A percentile compares a stretch with the other conserved stretches of the same genome.
These are phyloP conservation scores for Drosophila tani DNA, from an alignment of 1,140 invertebrate species.

Conservation along the genomic window DNA sequence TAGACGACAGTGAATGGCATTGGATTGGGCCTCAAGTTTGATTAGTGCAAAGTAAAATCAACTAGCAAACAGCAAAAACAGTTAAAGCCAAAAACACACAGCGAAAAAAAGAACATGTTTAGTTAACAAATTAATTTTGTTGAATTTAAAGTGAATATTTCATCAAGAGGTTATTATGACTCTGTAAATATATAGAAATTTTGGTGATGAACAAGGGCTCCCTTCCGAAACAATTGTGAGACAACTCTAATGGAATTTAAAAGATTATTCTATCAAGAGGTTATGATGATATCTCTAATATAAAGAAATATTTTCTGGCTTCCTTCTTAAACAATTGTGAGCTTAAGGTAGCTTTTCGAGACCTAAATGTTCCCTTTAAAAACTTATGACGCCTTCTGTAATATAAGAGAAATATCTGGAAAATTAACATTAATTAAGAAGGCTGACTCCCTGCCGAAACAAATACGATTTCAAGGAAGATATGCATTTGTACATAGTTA, in stretches of 20 bases:
- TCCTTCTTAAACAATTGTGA: not conserved
- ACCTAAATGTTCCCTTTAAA: no score
- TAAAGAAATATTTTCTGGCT: not conserved
- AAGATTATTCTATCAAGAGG: no score
- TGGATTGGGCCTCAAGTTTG: constrained; percentile 48
- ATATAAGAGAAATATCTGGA: no score
- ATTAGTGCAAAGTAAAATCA: constrained; percentile 50
- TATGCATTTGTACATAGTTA: not conserved
- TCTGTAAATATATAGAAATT: no score
- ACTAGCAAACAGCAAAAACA: constrained; percentile 16
- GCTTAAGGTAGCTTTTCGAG: no score
- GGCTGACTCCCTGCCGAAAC: not conserved
- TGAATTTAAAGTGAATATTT: not conserved
- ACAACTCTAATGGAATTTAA: no score
- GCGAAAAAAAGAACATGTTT: not conserved
- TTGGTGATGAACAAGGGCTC: no score
- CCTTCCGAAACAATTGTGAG: no score
- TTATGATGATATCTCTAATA: not conserved
- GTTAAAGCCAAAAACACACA: constrained; percentile 2
- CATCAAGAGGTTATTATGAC: not conserved
- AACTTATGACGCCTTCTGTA: no score
- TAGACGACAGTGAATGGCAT: constrained; percentile 47
- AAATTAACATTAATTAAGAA: no score
- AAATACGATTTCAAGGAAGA: no score
- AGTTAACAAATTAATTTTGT: no score